phyloP scores from a whole-genome alignment of 2,888 invertebrate genomes.

The Aricia artaxerxes region DNA sequence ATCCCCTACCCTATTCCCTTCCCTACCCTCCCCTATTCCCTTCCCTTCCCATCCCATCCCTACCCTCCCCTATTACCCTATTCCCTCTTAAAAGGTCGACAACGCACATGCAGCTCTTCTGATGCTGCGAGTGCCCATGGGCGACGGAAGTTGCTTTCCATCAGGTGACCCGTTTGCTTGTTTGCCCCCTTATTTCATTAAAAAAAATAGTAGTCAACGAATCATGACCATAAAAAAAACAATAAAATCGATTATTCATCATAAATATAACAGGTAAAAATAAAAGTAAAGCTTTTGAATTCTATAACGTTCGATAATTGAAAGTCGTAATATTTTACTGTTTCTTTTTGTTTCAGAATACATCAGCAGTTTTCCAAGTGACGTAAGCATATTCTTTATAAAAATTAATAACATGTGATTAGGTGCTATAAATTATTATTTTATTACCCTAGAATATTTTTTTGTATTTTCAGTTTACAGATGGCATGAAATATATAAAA shows the following conservation, averaged over 20 bases:
- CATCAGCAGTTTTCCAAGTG: slow-evolving; percentile 48
- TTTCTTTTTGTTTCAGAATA: slow-evolving; percentile 54
- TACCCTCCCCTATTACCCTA: no score
- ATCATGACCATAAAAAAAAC: no score
- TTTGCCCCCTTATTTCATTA: no score
- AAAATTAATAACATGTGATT: not conserved
- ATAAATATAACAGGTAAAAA: not conserved
- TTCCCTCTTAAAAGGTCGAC: no score
- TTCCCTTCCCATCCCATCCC: no score
- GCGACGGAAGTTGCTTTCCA: no score
- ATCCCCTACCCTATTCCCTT: no score
- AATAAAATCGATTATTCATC: not conserved
- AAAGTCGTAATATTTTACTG: not conserved
- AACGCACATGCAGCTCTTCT: no score
- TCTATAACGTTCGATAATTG: not conserved
- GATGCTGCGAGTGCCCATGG: no score
- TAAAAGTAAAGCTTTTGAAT: not conserved
- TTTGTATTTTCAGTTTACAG: slow-evolving; percentile 46
- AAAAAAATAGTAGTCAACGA: no score
- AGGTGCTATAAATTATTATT: not conserved
- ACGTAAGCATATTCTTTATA: slow-evolving; percentile 47
- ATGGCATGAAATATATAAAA: slow-evolving; percentile 51
- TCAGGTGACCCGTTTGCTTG: no score
- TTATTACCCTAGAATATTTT: not conserved
- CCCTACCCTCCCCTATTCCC: no score